These are phyloP conservation scores for Apolygus lucorum DNA, from an alignment of 1,140 invertebrate genomes.

Conservation along the genomic window DNA sequence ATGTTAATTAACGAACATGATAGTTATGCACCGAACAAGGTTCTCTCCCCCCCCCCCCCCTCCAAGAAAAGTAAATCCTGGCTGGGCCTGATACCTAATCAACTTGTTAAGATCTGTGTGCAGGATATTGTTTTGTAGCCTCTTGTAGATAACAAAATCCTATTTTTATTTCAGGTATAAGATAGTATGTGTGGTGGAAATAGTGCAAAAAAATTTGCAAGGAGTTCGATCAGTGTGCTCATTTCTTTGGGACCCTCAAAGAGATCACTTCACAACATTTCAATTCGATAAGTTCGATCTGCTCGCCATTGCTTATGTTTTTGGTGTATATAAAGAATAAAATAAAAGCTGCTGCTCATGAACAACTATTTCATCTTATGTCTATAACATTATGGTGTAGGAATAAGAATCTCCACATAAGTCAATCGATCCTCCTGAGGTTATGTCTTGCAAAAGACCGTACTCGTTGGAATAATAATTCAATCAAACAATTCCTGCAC, in stretches of 20 bases:
- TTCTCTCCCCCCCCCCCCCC: no score
- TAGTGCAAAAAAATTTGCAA: slow-evolving; percentile 26
- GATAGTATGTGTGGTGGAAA: slow-evolving; percentile 23
- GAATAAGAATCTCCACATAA: no score
- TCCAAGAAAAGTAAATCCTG: background rate
- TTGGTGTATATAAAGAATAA: slow-evolving; percentile 26
- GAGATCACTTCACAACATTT: slow-evolving; percentile 19
- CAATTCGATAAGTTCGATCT: slow-evolving; percentile 26
- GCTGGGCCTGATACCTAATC: background rate
- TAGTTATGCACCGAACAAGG: no score
- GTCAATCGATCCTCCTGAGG: no score
- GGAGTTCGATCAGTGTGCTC: slow-evolving; percentile 6
- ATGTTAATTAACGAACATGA: no score
- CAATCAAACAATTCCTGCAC: no score
- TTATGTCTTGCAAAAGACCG: no score
- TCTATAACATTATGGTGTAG: no score
- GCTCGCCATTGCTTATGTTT: slow-evolving; percentile 24
- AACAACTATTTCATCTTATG: no score
- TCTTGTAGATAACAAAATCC: background rate
- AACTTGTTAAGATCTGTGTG: background rate
- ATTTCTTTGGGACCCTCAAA: slow-evolving; percentile 24
- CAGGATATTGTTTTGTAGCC: background rate
- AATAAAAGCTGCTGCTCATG: no score
- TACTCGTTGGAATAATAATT: no score
- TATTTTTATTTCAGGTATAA: slow-evolving; percentile 20